Evolutionary conservation across 2,797 vertebrate genomes (phyloP), one percentile per base, ranked within the genome.

Genomic region (Tragelaphus oryx): DNA sequence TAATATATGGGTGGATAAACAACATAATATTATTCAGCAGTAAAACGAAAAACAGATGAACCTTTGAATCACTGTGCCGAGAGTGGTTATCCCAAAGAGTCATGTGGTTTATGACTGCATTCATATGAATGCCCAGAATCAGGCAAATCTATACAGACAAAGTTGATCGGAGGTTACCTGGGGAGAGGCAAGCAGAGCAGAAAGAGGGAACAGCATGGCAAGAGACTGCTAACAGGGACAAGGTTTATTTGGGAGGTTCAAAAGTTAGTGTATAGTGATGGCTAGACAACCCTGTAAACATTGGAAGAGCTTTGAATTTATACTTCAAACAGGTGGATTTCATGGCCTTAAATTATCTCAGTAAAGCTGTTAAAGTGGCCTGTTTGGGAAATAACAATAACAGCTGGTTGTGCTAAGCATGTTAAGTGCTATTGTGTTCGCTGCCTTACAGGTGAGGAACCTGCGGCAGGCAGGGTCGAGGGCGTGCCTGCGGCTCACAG

Each of bases 151-250:
- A 33, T 65, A 52, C 1, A 41, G 74, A 82, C 44, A 44, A 68
- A 68, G 41, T 4, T 44, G 44, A 26, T 26, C 4, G 50, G 52
- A 37, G 54, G 28, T 13, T 60, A 50, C 24, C 33, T 33, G 37
- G 18, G 11, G 18, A n/a, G 5, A 16, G n/a, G 14, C 18, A 26
- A 75, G 54, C 28, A 62, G 12, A 54, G n/a, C 10, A 37, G 46
- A 22, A 4, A 20, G 26, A 10, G 9, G 24, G 26, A n/a, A 13
- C 1, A 17, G 3, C 17, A 50, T 1, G 4, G 18, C 8, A 3
- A 41, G 46, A 10, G 57, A 71, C 30, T 11, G 7, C 1, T 30
- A 14, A 1, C 2, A 79, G 14, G 26, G 7, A 33, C 30, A 37
- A n/a, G 20, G 33, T 24, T 24, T 46, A 33, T 59, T 18, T 12